Percentiles rank a stretch among this genome's conserved stretches.
These are phyloP conservation scores for Chrysocyon brachyurus DNA, from an alignment of 2,797 vertebrate species.

Conservation along the genomic window DNA sequence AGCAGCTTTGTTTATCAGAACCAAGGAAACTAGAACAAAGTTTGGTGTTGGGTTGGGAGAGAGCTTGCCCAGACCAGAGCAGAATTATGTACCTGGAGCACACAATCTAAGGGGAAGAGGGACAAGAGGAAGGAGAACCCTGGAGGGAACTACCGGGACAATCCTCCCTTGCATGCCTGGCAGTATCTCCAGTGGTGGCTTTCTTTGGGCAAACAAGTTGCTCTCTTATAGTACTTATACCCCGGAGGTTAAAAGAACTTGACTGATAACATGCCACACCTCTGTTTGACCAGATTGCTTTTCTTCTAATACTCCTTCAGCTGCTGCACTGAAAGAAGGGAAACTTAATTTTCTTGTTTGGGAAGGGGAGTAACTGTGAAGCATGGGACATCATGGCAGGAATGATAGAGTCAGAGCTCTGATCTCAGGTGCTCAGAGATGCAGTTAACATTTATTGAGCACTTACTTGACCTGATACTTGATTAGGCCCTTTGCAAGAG, in stretches of 20 bases:
- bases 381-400: neutral
- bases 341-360: neutral
- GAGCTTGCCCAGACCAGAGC: neutral
- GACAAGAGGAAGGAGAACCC: neutral
- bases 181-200: neutral
- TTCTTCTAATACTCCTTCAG: neutral
- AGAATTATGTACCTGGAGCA: neutral
- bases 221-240: neutral
- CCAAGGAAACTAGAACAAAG: neutral
- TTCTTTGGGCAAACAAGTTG: neutral
- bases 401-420: neutral
- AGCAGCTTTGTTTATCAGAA: neutral
- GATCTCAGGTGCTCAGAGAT: neutral
- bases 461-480: neutral
- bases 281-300: neutral
- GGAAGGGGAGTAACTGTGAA: neutral
- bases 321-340: neutral
- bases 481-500: neutral
- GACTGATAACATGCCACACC: neutral
- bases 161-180: neutral
- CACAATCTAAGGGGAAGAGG: neutral
- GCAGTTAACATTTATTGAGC: neutral
- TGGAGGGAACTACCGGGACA: neutral
- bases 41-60: neutral
- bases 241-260: neutral